A percentile compares a stretch with the other conserved stretches of the same genome.
phyloP scores from a whole-genome alignment of 2,888 invertebrate genomes.

The Sacculina carcini region DNA sequence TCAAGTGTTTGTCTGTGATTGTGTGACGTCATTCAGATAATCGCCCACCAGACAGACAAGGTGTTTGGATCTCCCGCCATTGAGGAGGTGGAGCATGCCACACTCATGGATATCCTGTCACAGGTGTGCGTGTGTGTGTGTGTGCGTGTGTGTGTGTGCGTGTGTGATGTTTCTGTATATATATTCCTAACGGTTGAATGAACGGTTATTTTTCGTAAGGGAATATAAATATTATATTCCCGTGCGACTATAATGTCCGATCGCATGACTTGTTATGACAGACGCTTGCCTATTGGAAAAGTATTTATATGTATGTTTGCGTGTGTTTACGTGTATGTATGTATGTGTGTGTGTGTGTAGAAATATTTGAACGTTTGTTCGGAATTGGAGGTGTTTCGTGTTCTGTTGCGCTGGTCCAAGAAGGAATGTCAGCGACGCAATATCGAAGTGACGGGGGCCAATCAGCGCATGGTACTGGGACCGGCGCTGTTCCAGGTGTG shows the following conservation, averaged over 20 bases:
- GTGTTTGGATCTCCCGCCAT: constrained; percentile 47
- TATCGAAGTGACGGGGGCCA: constrained; percentile 12
- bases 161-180: neutral
- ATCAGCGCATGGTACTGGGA: constrained; percentile 13
- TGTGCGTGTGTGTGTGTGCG: neutral
- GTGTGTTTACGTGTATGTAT: constrained; percentile 2
- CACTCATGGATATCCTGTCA: constrained; percentile 25
- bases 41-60: constrained; percentile 44
- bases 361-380: constrained; percentile 43
- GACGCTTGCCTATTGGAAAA: no score
- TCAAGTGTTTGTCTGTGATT: no score
- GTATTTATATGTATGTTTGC: constrained; percentile 3
- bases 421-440: constrained; percentile 28
- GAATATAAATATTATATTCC: no score
- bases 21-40: constrained; percentile 36
- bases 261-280: no score
- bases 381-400: constrained; percentile 48
- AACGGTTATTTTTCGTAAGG: no score
- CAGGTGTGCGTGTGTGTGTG: constrained; percentile 8
- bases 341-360: constrained; percentile 31
- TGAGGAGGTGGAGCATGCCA: constrained; percentile 45
- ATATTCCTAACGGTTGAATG: neutral
- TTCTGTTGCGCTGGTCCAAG: constrained; percentile 36
- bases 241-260: no score
- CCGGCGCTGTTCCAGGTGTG: constrained; percentile 13